A percentile compares a stretch with the other conserved stretches of the same genome.
Conservation (phyloP, 2,888 invertebrate species). For the Tuta absoluta region DNA sequence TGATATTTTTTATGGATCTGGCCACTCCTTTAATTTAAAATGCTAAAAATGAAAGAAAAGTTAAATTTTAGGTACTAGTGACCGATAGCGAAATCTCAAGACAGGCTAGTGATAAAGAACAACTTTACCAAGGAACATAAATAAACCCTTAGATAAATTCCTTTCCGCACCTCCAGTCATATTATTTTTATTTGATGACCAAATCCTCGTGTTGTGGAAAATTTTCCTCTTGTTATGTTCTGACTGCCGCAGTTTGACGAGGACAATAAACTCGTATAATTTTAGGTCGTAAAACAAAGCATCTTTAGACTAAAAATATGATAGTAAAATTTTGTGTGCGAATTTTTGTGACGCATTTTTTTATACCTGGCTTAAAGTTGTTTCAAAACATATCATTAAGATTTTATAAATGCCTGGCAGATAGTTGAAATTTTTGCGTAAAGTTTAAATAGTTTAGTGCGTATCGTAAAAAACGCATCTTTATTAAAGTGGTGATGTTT, state of each 20-base stretch:
- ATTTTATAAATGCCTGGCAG: background rate
- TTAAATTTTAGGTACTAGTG: too few species aligned
- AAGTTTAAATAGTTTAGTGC: background rate
- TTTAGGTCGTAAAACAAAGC: slow-evolving; percentile 11
- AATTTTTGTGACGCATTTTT: slow-evolving; percentile 1
- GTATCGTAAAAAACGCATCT: slow-evolving; percentile 7
- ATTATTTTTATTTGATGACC: background rate
- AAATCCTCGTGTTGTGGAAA: background rate
- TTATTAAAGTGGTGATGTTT: too few species aligned
- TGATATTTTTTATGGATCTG: too few species aligned
- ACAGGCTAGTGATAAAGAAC: too few species aligned
- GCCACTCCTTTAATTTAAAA: too few species aligned
- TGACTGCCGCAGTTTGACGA: background rate
- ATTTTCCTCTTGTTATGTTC: slow-evolving; percentile 1
- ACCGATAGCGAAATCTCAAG: too few species aligned
- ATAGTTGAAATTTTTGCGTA: background rate
- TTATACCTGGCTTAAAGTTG: background rate
- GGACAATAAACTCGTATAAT: slow-evolving; percentile 4
- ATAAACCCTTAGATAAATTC: too few species aligned
- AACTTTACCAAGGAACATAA: too few species aligned
- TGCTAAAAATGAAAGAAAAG: too few species aligned
- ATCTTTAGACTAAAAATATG: background rate
- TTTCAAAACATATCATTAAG: background rate
- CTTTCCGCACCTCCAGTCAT: background rate
- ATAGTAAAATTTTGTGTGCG: slow-evolving; percentile 20